Evolutionary conservation across 2,888 invertebrate species (phyloP), one percentile per base, ranked within the genome.

Genomic region (Dasysyrphus tricinctus): DNA sequence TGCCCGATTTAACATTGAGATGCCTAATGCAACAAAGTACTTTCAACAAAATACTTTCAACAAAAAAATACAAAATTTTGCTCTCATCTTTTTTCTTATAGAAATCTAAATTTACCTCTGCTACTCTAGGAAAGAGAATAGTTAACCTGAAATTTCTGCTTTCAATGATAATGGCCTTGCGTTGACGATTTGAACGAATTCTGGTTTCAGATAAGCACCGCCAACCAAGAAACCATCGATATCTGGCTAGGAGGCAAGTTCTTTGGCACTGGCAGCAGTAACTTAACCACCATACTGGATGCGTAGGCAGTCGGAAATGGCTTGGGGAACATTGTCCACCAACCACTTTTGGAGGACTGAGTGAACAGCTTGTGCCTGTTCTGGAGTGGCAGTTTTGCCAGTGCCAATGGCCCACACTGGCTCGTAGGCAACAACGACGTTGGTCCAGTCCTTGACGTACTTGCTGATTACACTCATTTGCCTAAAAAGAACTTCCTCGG

Each of bases 321-420:
- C 95, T 12, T 95, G 93, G 5, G 96, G 96, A 5, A 97, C 95
- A 90, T 98, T 97, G n/a, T 95, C 94, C 0, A 94, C 92, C 81
- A 99, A 92, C 98, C 98, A 99, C 74, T 95, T 94, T 80, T 99
- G 95, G 6, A 99, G 94, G 83, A 97, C 95, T 9, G 95, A 95
- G 91, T 99, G 99, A 0, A 98, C 98, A 88, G 98, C 98, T 94
- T 98, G 98, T 0, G 98, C 98, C 95, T 98, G 98, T 90, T 97
- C 96, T 0, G 99, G 99, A 3, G 97, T 94, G n/a, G 99, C 99
- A 19, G 98, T 98, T 93, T 98, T 98, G 84, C 99, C 99, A 6
- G 99, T 99, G 73, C 99, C 99, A 91, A 99, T 99, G 67, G 99
- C 99, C 99, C 99, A 99, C 0, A 99, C 99, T 19, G 99, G 99